These are phyloP conservation scores for Acleris cristana DNA, from an alignment of 2,888 invertebrate species.

Conservation along the genomic window DNA sequence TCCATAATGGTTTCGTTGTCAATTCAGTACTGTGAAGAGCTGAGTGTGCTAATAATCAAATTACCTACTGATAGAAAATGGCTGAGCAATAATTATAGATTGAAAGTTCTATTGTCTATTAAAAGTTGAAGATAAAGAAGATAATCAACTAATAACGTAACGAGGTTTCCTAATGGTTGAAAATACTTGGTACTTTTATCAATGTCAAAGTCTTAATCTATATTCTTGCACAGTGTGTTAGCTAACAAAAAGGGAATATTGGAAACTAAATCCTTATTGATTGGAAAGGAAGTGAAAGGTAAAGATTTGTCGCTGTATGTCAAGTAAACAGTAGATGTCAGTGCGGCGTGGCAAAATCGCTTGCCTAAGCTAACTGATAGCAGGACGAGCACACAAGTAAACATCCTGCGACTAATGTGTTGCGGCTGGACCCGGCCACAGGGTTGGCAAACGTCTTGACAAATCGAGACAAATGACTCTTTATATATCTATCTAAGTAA, in stretches of 20 bases:
- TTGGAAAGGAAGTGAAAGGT: conserved; percentile 3
- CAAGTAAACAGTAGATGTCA: conserved; percentile 17
- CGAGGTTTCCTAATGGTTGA: too few relatives aligned
- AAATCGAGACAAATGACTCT: background rate
- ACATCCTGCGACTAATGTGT: conserved; percentile 69
- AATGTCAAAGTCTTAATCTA: too few relatives aligned
- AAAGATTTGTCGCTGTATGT: conserved; percentile 25
- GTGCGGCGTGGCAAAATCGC: conserved; percentile 39
- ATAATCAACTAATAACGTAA: too few relatives aligned
- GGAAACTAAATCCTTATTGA: background rate
- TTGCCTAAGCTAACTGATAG: conserved; percentile 40
- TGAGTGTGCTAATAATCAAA: too few relatives aligned
- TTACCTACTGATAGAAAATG: too few relatives aligned
- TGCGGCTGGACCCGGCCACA: conserved; percentile 24
- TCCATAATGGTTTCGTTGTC: background rate
- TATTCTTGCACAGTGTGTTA: too few relatives aligned
- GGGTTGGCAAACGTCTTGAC: conserved; percentile 14
- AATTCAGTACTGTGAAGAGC: background rate
- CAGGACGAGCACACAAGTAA: conserved; percentile 52
- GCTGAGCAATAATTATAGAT: too few relatives aligned
- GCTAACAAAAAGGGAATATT: too few relatives aligned
- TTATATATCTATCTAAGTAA: too few relatives aligned
- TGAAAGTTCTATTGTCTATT: too few relatives aligned
- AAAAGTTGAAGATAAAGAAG: too few relatives aligned
- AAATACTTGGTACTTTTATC: too few relatives aligned